Evolutionary conservation across 1,140 invertebrate species (phyloP).

Genomic region (Glossosoma conforme): DNA sequence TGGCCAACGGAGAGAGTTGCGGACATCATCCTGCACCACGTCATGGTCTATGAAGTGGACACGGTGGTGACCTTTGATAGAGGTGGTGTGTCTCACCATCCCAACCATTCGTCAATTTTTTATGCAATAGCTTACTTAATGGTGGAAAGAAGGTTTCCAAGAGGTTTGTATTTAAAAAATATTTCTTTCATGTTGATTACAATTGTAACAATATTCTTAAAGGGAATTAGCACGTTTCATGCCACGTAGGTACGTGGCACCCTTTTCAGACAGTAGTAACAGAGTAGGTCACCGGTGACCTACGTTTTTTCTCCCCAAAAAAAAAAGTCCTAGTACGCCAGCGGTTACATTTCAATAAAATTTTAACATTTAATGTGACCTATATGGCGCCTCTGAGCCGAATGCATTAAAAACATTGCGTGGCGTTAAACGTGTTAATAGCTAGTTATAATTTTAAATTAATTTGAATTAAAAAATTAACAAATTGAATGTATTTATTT

Average conservation of each 20-base stretch:
- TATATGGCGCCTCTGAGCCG: too few species aligned
- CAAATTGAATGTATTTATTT: too few species aligned
- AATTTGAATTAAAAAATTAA: too few species aligned
- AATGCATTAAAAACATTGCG: too few species aligned
- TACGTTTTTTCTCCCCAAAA: too few species aligned
- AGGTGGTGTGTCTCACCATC: conserved; percentile 82
- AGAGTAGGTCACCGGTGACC: too few species aligned
- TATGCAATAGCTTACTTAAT: conserved; percentile 72
- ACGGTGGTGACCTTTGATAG: conserved; percentile 90
- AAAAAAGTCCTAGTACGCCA: too few species aligned
- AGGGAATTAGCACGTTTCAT: conserved; percentile 1
- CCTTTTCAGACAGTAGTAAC: too few species aligned
- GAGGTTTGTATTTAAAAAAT: conserved; percentile 51
- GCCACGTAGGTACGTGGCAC: neutral
- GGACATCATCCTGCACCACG: conserved; percentile 63
- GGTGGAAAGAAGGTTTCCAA: conserved; percentile 67
- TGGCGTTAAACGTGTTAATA: too few species aligned
- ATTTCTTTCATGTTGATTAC: conserved; percentile 20
- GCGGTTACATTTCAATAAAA: too few species aligned
- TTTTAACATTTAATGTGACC: too few species aligned
- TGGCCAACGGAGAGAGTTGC: conserved; percentile 74
- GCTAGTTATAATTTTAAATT: too few species aligned
- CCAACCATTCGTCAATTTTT: conserved; percentile 82
- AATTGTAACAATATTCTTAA: conserved; percentile 2
- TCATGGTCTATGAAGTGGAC: conserved; percentile 72